Percentiles rank a stretch among this genome's conserved stretches.
Conservation (phyloP, 2,797 vertebrate genomes). For the Hapalemur alaotrensis region DNA sequence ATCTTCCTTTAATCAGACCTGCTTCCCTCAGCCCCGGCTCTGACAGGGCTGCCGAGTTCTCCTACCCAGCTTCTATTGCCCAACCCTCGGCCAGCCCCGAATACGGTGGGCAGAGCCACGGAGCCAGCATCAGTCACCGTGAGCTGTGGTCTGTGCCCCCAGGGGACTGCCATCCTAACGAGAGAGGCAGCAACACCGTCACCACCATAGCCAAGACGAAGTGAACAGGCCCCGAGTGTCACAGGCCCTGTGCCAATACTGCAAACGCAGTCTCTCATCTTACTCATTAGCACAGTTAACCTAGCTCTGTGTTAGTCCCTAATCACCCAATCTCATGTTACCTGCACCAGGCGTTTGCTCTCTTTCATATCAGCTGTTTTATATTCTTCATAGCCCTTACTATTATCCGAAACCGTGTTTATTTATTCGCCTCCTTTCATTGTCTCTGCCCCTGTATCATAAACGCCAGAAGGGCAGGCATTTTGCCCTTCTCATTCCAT, state of each 20-base stretch:
- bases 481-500: not conserved
- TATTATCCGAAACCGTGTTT: not conserved
- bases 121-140: not conserved
- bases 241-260: not conserved
- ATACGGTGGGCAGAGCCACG: not conserved
- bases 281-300: fast-evolving
- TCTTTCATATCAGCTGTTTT: not conserved
- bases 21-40: not conserved
- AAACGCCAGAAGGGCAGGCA: not conserved
- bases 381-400: not conserved
- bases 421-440: not conserved
- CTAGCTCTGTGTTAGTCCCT: not conserved
- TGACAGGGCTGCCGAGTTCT: not conserved
- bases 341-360: not conserved
- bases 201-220: not conserved
- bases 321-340: fast-evolving
- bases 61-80: fast-evolving
- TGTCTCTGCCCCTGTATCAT: not conserved
- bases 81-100: not conserved
- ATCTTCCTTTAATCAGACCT: conserved; percentile 57
- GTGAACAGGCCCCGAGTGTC: fast-evolving
- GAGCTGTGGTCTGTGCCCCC: not conserved
- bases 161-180: not conserved
- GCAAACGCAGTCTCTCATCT: too few species aligned
- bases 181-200: fast-evolving